Conservation (phyloP, 1,140 invertebrate species). For the Drosophila rhopaloa region DNA sequence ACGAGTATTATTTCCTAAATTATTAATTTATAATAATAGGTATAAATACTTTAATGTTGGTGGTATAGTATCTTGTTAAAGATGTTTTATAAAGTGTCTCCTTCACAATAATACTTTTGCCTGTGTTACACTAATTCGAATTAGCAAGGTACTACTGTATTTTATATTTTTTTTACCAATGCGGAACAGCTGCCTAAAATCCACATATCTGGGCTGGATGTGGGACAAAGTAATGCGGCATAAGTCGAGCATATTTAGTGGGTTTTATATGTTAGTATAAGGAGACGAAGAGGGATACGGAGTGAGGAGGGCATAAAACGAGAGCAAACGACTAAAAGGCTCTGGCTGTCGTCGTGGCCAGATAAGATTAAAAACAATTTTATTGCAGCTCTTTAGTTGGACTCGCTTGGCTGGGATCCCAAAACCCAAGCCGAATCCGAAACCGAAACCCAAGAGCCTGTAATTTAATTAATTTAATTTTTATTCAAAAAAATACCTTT, state of each 20-base stretch:
- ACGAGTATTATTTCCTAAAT: too few species aligned
- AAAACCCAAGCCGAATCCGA: conserved; percentile 12
- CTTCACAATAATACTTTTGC: too few species aligned
- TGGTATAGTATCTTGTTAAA: too few species aligned
- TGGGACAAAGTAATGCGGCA: conserved; percentile 65
- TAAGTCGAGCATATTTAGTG: conserved; percentile 79
- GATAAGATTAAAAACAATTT: conserved; percentile 84
- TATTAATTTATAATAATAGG: too few species aligned
- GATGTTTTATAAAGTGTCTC: too few species aligned
- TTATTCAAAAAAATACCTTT: conserved; percentile 82
- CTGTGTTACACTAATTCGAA: background rate
- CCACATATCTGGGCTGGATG: conserved; percentile 33
- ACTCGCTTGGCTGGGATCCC: conserved; percentile 56
- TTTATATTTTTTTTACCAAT: conserved; percentile 43
- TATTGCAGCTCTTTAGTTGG: conserved; percentile 83
- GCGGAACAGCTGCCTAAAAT: conserved; percentile 52
- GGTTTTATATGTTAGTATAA: conserved; percentile 62
- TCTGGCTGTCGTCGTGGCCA: conserved; percentile 55
- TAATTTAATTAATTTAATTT: conserved; percentile 84
- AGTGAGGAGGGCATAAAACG: conserved; percentile 38
- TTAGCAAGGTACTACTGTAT: conserved; percentile 19
- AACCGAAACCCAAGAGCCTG: conserved; percentile 51
- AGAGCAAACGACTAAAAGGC: conserved; percentile 69
- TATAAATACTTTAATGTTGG: too few species aligned
- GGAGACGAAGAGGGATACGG: conserved; percentile 3